Conservation (phyloP, 2,113 vertebrate species). For the cattle (Bos taurus) region ARS-UCD2.0 NC_037357.1:104635501-104636000, state of each 20-base stretch:
- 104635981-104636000: constrained; percentile 19
- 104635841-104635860: background rate
- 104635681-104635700: background rate
- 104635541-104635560: background rate
- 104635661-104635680: background rate
- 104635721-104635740: background rate
- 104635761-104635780: background rate
- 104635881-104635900: background rate
- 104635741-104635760: background rate
- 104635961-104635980: background rate
- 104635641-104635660: background rate
- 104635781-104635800: background rate
- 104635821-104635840: background rate
- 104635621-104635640: background rate
- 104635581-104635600: background rate
- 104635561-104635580: background rate
- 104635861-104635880: background rate
- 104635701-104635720: background rate
- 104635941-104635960: background rate
- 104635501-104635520: background rate
- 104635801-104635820: background rate
- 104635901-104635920: background rate
- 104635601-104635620: background rate
- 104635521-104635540: background rate
- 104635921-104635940: background rate